phyloP scores from a whole-genome alignment of 2,113 vertebrate genomes.

The Apistogramma diplotaenia region DNA sequence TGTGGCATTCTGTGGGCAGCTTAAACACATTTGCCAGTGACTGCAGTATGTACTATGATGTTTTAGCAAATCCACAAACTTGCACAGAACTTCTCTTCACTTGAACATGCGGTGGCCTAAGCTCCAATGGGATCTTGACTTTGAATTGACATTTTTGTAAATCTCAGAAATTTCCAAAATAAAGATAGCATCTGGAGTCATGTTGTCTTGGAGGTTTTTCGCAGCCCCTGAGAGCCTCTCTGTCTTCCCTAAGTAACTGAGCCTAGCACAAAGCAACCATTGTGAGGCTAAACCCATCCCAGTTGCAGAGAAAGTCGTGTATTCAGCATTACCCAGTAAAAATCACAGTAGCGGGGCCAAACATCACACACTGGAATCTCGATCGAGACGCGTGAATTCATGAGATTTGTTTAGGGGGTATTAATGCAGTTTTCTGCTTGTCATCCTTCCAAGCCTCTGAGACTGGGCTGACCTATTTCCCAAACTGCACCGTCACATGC shows the following conservation, averaged over 20 bases:
- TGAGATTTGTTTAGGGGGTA: constrained; percentile 59
- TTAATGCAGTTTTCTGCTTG: constrained; percentile 56
- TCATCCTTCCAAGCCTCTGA: constrained; percentile 31
- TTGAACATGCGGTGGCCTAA: not conserved
- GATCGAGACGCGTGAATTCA: constrained; percentile 60
- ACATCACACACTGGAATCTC: constrained; percentile 75
- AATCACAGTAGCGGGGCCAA: constrained; percentile 67
- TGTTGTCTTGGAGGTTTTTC: constrained; percentile 51
- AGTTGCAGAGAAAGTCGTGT: constrained; percentile 58
- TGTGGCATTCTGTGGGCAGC: not conserved
- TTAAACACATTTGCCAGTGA: not conserved
- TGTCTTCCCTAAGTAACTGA: constrained; percentile 61
- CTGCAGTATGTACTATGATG: not conserved
- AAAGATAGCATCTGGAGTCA: constrained; percentile 44
- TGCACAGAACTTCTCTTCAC: not conserved
- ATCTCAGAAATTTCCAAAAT: constrained; percentile 12
- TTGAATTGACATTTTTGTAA: not conserved
- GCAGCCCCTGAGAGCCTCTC: constrained; percentile 51
- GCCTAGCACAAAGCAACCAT: constrained; percentile 74
- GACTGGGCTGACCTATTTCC: constrained; percentile 48
- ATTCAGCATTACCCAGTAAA: constrained; percentile 64
- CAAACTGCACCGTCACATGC: constrained; percentile 44
- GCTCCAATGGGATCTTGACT: not conserved
- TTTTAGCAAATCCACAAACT: not conserved
- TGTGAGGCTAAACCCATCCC: constrained; percentile 67